These are phyloP conservation scores for Jordanella pulchra DNA, from an alignment of 2,797 vertebrate genomes.

Conservation along the genomic window DNA sequence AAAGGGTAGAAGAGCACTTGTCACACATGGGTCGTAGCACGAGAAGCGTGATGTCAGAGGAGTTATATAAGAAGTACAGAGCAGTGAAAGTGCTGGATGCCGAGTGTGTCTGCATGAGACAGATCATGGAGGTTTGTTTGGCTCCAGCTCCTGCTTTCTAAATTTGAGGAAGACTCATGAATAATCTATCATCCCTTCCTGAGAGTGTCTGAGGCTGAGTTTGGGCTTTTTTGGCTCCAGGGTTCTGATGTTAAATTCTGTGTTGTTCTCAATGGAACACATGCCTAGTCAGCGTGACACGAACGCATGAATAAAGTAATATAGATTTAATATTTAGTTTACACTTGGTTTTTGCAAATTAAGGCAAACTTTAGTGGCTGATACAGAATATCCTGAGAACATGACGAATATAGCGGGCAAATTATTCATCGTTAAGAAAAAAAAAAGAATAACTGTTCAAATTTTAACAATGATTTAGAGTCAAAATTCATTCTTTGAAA, in stretches of 20 bases:
- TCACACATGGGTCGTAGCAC: constrained; percentile 73
- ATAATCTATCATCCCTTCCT: constrained; percentile 58
- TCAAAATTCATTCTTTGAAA: neutral
- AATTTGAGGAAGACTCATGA: constrained; percentile 62
- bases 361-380: constrained; percentile 13
- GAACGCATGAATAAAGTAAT: constrained; percentile 61
- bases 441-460: neutral
- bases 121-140: constrained; percentile 53
- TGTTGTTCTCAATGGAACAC: constrained; percentile 49
- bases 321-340: constrained; percentile 57
- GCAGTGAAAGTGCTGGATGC: constrained; percentile 68
- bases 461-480: neutral
- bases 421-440: constrained; percentile 4
- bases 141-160: constrained; percentile 47
- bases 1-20: constrained; percentile 57
- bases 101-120: constrained; percentile 60
- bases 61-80: constrained; percentile 76
- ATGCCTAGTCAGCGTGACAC: constrained; percentile 56
- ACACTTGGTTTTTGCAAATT: constrained; percentile 24
- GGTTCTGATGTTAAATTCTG: constrained; percentile 36
- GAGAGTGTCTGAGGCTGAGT: constrained; percentile 40
- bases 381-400: neutral
- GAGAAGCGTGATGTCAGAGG: constrained; percentile 74
- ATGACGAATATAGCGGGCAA: neutral
- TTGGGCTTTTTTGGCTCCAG: constrained; percentile 31